Base-by-base conservation (phyloP, 2,797 vertebrate genomes). In the Sebastolobus alascanus region DNA sequence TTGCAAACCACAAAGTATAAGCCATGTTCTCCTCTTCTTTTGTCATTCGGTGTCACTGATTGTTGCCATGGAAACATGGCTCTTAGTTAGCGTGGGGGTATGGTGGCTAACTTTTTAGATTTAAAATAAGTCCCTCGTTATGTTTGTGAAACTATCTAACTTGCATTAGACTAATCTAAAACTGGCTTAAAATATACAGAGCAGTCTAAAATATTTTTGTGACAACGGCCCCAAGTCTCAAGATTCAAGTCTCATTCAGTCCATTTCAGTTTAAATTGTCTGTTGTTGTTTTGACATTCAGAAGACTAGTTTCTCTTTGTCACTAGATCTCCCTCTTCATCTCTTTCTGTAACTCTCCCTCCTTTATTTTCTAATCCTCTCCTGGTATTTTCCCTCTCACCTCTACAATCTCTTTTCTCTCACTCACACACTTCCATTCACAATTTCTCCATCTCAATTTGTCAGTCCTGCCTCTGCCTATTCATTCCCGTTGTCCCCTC, bases 381-480 rank as follows among this genome's bases (percentile, higher is more conserved):
- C 38, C 52, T 22, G 5, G 20, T 25, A 22, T 35, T 35, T 25
- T n/a, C 22, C 8, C 5, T 29, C 29, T 56, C 67, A 33, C 31
- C 61, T 37, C 40, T 27, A 8, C 43, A 25, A 14, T 67, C 69
- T 43, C 55, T 72, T 12, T n/a, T 69, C 40, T 50, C 79, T 54
- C 54, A 29, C 60, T 78, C 73, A 69, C 61, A 22, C 73, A 76
- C 76, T 79, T 80, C 80, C 67, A 85, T 85, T 87, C 84, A 82
- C 76, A 73, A 76, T 87, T 82, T 75, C 81, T 88, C 68, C 63
- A 37, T 84, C 79, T 78, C 82, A 73, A 68, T 87, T 69, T 63
- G 35, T 82, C 82, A 35, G 31, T 18, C 52, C 29, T 18, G 31
- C 54, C 56, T 79, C 61, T 74, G 54, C 46, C 72, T 68, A 40